Conservation (phyloP, 2,888 invertebrate genomes). For the Neoitamus cyanurus region DNA sequence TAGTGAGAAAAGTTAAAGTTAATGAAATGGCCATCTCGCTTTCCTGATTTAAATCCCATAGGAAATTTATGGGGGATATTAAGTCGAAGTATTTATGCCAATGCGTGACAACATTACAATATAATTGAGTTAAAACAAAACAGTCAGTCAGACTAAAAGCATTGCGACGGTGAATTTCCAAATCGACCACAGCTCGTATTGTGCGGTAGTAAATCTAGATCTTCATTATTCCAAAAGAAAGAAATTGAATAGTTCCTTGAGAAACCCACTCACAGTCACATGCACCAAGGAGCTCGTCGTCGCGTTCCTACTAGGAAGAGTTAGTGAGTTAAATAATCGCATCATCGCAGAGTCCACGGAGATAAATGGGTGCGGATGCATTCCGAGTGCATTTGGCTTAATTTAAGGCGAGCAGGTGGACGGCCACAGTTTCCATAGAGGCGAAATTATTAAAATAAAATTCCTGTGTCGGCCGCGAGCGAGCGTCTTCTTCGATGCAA, state of each 20-base stretch:
- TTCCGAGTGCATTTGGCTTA: neutral
- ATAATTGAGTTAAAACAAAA: no score
- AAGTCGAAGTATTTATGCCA: no score
- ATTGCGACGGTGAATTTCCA: no score
- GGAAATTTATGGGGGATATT: no score
- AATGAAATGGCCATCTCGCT: no score
- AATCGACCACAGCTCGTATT: no score
- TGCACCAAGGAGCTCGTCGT: neutral
- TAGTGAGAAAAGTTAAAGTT: no score
- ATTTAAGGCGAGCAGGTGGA: slow-evolving; percentile 40
- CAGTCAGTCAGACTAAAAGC: no score
- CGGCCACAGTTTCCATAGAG: neutral
- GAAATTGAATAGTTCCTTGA: neutral
- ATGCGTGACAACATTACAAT: no score
- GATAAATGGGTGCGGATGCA: neutral
- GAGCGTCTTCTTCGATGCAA: neutral
- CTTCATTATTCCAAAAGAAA: neutral
- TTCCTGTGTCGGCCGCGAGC: neutral
- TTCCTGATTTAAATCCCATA: no score
- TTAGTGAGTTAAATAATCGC: neutral
- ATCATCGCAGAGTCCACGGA: neutral
- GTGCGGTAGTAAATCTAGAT: neutral
- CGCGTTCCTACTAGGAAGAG: neutral
- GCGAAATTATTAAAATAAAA: slow-evolving; percentile 36
- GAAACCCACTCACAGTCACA: neutral